Base-by-base conservation (phyloP, 2,888 invertebrate species). In the Gari tellinella region DNA sequence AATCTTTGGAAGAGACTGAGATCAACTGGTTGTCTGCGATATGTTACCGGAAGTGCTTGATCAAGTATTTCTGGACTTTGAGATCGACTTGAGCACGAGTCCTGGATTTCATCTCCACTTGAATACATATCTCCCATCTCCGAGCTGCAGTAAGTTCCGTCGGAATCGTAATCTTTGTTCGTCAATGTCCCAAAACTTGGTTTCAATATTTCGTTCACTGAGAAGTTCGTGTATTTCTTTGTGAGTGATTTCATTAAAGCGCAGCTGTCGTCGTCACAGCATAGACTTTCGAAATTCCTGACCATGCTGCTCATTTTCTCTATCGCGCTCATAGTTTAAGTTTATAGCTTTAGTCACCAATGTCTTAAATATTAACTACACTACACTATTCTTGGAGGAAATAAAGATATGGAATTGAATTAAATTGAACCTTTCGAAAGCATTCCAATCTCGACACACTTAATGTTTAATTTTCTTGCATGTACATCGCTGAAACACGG, bases 141-240 rank as follows among this genome's bases (percentile, higher is more conserved):
- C 17, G 61, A 56, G n/a, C n/a, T n/a, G n/a, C 31, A 23, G 19
- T 52, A 43, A 3, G 73, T 63, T 8, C 68, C 65, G 31, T 75
- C 75, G 15, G 46, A 64, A 7, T 56, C 70, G 37, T 65, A 70
- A 1, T 19, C 38, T 23, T n/a, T n/a, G 19, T 37, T 40, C 4
- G 12, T n/a, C 3, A 14, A 10, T 21, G 57, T 68, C 15, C 89
- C 86, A 52, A 89, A 89, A 17, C 83, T 76, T 7, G 87, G 86
- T 56, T 86, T 78, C n/a, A 90, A 68, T 62, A 90, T 90, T 52
- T 88, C 88, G 23, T 83, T 82, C 41, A 90, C 87, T 25, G 85
- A 84, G 72, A 90, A 90, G 70, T 89, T 86, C 17, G 87, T 88
- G 43, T 62, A 74, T n/a, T n/a, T 17, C 31, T 58, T 58, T 38